A percentile compares a stretch with the other conserved stretches of the same genome.
phyloP scores from a whole-genome alignment of 2,888 invertebrate genomes.

The Galerucella nymphaeae region DNA sequence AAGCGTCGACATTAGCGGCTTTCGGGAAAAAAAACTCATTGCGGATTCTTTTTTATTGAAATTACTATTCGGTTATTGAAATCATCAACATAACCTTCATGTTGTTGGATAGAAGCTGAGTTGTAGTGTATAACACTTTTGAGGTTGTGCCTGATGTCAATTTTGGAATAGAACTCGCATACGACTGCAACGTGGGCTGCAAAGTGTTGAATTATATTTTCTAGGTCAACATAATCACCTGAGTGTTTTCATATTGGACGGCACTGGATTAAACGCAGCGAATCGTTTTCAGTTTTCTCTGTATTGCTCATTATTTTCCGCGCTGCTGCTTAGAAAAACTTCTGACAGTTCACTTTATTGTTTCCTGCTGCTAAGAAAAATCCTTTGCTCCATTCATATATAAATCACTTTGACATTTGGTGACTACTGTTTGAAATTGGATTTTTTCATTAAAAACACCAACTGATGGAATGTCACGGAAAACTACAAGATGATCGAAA shows the following conservation, averaged over 20 bases:
- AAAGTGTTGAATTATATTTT: too few species aligned
- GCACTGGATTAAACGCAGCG: conserved; percentile 1
- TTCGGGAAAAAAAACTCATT: too few species aligned
- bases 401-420: conserved; percentile 17
- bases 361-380: conserved; percentile 13
- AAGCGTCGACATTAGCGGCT: background rate
- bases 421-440: conserved; percentile 7
- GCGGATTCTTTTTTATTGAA: too few species aligned
- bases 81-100: too few species aligned
- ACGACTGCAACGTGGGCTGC: too few species aligned
- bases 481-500: background rate
- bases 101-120: too few species aligned
- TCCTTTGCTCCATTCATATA: background rate
- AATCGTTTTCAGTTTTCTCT: conserved; percentile 4
- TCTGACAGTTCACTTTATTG: conserved; percentile 19
- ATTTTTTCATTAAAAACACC: conserved; percentile 11
- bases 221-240: background rate
- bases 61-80: too few species aligned
- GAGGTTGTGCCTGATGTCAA: too few species aligned
- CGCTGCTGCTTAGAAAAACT: conserved; percentile 9
- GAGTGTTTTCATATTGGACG: background rate
- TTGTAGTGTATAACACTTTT: too few species aligned
- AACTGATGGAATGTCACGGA: background rate
- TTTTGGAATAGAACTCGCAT: too few species aligned
- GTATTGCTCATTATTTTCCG: conserved; percentile 12